Evolutionary conservation across 64 coral and sea anemone genomes (phyloP), one percentile per base, ranked within the genome.

Genomic region (Stichodactyla helianthus): DNA sequence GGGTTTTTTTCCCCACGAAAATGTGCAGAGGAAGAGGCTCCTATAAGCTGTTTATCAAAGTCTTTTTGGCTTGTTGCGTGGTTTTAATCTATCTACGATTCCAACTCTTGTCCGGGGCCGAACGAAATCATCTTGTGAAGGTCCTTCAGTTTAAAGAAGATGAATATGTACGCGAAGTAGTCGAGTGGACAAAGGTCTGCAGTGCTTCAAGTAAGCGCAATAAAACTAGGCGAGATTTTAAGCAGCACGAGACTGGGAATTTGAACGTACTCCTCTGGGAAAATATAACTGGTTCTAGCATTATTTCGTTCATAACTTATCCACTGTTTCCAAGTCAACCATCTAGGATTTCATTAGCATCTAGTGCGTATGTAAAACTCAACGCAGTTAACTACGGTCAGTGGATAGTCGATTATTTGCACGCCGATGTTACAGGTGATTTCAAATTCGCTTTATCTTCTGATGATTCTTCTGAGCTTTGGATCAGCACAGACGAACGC

Each of bases 381-480:
- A 50, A 90, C 51, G 76, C 26, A 11, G 16, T 14, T 58, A 22
- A 90, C 51, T 90, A 85, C 28, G 89, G 27, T 60, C 82, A 90
- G 85, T 90, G 89, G 89, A 85, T 91, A 52, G 59, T 91, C 50
- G 89, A 83, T 23, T 91, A 77, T 86, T 9, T 91, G 54, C 83
- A 63, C 14, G 54, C 35, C 6, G 89, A 86, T 26, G 10, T 62
- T 6, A 91, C 83, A 10, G 89, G 89, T 5, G 89, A 79, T 14
- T 91, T 52, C 79, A 77, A 52, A 51, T 91, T 91, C 56, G 89
- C 83, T 26, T 51, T 91, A 12, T 77, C 83, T 51, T 91, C 89
- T 19, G 89, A 91, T n/a, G 89, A 91, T 62, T 86, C 83, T 12
- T 91, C 89, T n/a, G 89, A 91, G 50, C 53, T 91, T 86, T 86